These are phyloP conservation scores for Amiota mariae DNA, from an alignment of 2,888 invertebrate species.

Conservation along the genomic window DNA sequence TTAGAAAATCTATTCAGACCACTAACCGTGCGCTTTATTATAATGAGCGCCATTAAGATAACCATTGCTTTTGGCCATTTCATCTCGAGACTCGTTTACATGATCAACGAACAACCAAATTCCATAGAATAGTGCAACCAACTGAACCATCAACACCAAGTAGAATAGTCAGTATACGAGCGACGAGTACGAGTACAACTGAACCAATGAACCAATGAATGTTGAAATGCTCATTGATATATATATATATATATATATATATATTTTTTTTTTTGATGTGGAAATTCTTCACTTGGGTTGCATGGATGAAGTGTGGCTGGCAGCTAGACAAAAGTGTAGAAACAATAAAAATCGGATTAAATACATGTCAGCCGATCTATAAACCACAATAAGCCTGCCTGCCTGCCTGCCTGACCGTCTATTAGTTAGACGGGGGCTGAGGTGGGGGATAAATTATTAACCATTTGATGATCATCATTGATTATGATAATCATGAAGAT, in stretches of 20 bases:
- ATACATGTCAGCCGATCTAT: slow-evolving; percentile 59
- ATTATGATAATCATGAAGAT: background rate
- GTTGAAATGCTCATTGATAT: slow-evolving; percentile 61
- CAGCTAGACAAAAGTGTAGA: slow-evolving; percentile 56
- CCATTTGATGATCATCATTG: background rate
- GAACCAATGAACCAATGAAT: slow-evolving; percentile 53
- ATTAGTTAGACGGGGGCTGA: background rate
- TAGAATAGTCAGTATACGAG: background rate
- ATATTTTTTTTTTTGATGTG: slow-evolving; percentile 20
- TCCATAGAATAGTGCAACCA: slow-evolving; percentile 27
- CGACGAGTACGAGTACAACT: no score
- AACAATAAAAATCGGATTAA: slow-evolving; percentile 68
- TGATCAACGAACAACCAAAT: background rate
- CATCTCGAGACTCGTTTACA: background rate
- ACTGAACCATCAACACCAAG: background rate
- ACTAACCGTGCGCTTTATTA: slow-evolving; percentile 68
- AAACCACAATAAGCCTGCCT: slow-evolving; percentile 39
- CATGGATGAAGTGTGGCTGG: slow-evolving; percentile 11
- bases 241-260: no score
- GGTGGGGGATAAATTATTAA: background rate
- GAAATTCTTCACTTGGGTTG: background rate
- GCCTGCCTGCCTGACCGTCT: no score
- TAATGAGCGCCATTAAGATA: slow-evolving; percentile 69
- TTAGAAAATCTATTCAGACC: slow-evolving; percentile 44
- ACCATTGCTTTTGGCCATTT: slow-evolving; percentile 44